Evolutionary conservation across 2,113 vertebrate species (phyloP).

Genomic region (Brachypteracias leptosomus): DNA sequence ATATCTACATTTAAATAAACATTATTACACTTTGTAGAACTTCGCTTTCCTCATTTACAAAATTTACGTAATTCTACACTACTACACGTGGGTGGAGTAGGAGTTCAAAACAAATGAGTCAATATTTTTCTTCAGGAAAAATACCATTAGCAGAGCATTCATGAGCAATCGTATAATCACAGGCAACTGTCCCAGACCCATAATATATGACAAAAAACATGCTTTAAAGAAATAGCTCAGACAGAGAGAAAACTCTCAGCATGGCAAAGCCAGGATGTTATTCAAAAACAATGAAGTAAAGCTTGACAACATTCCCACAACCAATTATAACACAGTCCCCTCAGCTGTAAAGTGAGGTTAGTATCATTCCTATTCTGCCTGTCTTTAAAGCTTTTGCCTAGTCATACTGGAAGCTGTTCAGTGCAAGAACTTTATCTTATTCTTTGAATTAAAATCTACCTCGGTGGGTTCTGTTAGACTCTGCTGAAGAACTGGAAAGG

Average conservation of each 20-base stretch:
- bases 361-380: neutral
- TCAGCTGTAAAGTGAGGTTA: neutral
- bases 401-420: neutral
- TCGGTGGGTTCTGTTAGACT: neutral
- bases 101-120: conserved; percentile 70
- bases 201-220: conserved; percentile 29
- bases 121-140: conserved; percentile 67
- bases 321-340: neutral
- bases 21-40: conserved; percentile 27
- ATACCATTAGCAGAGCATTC: conserved; percentile 63
- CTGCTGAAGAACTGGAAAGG: neutral
- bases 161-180: conserved; percentile 67
- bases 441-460: neutral
- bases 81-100: conserved; percentile 60
- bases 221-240: conserved; percentile 4
- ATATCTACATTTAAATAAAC: neutral
- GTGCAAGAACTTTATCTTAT: neutral
- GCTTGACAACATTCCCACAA: neutral
- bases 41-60: conserved; percentile 62
- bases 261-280: neutral
- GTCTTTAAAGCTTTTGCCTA: neutral
- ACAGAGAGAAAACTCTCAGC: neutral
- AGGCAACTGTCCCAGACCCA: conserved; percentile 61
- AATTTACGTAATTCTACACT: conserved; percentile 66
- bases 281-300: neutral